These are phyloP conservation scores for Dimorphilus gyrociliatus DNA, from an alignment of 2,888 invertebrate species.

Conservation along the genomic window DNA sequence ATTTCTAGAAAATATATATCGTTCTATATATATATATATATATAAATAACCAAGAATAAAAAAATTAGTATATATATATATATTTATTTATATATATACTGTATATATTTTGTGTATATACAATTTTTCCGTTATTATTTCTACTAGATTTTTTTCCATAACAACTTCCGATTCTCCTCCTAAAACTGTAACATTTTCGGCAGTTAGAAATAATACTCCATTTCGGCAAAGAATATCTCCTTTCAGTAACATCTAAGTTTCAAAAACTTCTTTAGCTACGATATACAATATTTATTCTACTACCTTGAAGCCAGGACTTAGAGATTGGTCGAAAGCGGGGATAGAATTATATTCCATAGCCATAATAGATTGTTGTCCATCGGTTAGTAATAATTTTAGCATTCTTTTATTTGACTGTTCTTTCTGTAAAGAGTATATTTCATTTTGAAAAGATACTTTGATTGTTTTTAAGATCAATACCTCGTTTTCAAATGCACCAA, in stretches of 20 bases:
- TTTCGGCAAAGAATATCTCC: conserved; percentile 54
- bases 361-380: conserved; percentile 52
- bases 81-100: too few relatives aligned
- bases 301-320: conserved; percentile 39
- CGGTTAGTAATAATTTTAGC: conserved; percentile 53
- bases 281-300: background rate
- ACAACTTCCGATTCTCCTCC: conserved; percentile 55
- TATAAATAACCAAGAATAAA: too few relatives aligned
- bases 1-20: too few relatives aligned
- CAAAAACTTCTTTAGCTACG: background rate
- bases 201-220: conserved; percentile 50
- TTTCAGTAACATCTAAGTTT: conserved; percentile 41
- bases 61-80: too few relatives aligned
- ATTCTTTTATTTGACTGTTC: conserved; percentile 48
- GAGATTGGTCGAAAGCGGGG: conserved; percentile 19
- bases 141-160: conserved; percentile 18
- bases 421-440: conserved; percentile 32
- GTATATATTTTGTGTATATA: too few relatives aligned
- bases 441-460: conserved; percentile 10
- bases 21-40: too few relatives aligned
- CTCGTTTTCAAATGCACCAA: too few relatives aligned
- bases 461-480: too few relatives aligned
- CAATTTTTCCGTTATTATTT: conserved; percentile 13
- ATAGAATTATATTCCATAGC: conserved; percentile 54
- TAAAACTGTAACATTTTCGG: conserved; percentile 44